phyloP scores from a whole-genome alignment of 2,113 vertebrate genomes.

The Artemisiospiza belli region DNA sequence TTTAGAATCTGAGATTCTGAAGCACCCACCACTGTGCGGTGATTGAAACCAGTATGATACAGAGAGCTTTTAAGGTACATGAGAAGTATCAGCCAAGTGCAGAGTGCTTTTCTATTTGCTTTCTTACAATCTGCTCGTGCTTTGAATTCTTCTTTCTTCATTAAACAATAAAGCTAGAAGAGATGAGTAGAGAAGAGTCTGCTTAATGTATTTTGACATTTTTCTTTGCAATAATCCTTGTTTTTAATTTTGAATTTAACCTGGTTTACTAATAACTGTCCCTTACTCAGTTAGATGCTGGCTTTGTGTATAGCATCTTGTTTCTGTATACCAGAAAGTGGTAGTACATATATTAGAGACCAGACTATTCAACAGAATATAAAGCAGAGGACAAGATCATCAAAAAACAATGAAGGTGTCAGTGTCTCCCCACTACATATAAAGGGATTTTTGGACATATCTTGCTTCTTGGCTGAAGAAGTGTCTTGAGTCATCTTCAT shows the following conservation, averaged over 20 bases:
- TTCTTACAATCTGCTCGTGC: constrained; percentile 56
- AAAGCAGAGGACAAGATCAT: neutral
- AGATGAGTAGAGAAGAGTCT: neutral
- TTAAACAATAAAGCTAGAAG: constrained; percentile 57
- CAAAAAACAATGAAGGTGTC: neutral
- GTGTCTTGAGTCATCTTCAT: neutral
- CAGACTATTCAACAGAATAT: neutral
- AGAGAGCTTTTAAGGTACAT: constrained; percentile 63
- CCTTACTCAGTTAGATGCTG: neutral
- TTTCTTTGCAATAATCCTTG: neutral
- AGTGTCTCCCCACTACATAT: neutral
- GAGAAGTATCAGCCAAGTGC: constrained; percentile 57
- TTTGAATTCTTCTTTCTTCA: constrained; percentile 68
- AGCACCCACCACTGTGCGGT: constrained; percentile 53
- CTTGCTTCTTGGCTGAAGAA: neutral
- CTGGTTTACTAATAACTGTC: neutral
- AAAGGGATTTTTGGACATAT: neutral
- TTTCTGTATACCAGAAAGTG: neutral
- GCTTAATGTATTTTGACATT: constrained; percentile 23
- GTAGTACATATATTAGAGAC: neutral
- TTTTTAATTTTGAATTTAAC: neutral
- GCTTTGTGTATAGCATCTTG: neutral
- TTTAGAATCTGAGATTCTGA: constrained; percentile 67
- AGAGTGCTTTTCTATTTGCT: constrained; percentile 60
- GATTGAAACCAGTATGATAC: constrained; percentile 66